phyloP scores from a whole-genome alignment of 92 coral and sea anemone species.

The Epizoanthus stellaris region DNA sequence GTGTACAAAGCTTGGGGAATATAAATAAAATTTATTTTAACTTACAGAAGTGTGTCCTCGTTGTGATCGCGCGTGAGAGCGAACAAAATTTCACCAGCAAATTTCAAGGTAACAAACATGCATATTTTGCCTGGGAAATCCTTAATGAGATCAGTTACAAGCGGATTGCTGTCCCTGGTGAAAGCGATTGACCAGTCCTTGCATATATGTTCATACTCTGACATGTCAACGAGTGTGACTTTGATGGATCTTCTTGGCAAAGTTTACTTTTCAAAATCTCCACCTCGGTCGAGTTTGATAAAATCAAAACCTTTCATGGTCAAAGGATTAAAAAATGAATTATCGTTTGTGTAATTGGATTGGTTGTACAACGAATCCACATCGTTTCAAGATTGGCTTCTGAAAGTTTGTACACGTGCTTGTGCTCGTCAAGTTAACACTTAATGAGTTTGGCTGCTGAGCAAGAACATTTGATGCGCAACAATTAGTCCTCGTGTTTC shows the following conservation, averaged over 20 bases:
- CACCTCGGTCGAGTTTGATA: constrained; percentile 9
- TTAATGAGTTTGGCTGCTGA: not conserved
- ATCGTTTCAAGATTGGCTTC: not conserved
- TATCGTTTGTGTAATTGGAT: not conserved
- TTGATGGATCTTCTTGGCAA: constrained; percentile 39
- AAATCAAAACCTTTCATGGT: not conserved
- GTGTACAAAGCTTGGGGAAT: constrained; percentile 29
- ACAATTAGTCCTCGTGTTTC: not conserved
- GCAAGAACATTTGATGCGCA: constrained; percentile 26
- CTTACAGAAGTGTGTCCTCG: constrained; percentile 19
- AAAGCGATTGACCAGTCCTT: constrained; percentile 61
- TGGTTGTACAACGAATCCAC: not conserved
- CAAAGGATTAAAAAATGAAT: not conserved
- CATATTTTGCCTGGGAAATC: constrained; percentile 11
- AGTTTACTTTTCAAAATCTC: constrained; percentile 37
- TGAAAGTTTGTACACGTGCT: constrained; percentile 19
- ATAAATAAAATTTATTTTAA: constrained; percentile 32
- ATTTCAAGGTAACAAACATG: not conserved
- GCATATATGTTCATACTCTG: constrained; percentile 54
- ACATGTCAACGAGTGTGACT: constrained; percentile 77
- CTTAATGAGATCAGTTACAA: constrained; percentile 55
- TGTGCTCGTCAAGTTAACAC: not conserved
- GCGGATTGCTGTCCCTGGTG: constrained; percentile 64
- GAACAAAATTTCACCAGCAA: constrained; percentile 9
- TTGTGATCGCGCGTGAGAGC: not conserved